Evolutionary conservation across 2,113 vertebrate species (phyloP), one percentile per base, ranked within the genome.

Genomic region (Microcebus jonahi): DNA sequence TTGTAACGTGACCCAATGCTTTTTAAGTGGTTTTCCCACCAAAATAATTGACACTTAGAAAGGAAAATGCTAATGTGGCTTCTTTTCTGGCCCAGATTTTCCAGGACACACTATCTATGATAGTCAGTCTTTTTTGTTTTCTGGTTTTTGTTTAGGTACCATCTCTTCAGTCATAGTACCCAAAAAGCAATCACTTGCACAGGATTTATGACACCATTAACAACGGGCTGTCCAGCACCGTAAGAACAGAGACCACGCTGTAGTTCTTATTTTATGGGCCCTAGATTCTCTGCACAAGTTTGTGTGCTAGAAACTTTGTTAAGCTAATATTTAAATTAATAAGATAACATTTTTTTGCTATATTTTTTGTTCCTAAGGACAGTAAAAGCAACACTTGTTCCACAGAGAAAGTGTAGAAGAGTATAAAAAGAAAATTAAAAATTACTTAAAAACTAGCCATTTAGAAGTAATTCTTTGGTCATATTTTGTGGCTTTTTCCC

Each of bases 401-500:
- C n/a, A n/a, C 27, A 92, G 21, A 96, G 55, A 80, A 90, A 94
- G 39, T 34, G 6, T 34, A 77, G 53, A 65, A 86, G 77, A 50
- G 13, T 61, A 88, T 71, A n/a, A 90, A 91, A 79, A 80, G 55
- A 88, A 89, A 94, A 63, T 29, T 57, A 65, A 93, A 96, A 95
- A 87, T 53, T 53, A 89, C n/a, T 88, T 71, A 23, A 91, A 96
- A 77, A 71, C 20, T 94, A 55, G 9, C 39, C 59, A 85, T 86
- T 88, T 48, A 39, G 21, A 93, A 94, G 29, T 76, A 88, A 71
- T 70, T 85, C 53, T 76, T 82, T 80, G 36, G 48, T 70, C 42
- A 94, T 15, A 86, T 75, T 92, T 88, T 45, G 4, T 68, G 61
- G 0, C 4, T 76, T 53, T 55, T 25, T 34, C 3, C 63, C 20